A percentile compares a stretch with the other conserved stretches of the same genome.
Evolutionary conservation across 1,140 invertebrate genomes (phyloP).

Genomic region (Anagrus nilaparvatae): DNA sequence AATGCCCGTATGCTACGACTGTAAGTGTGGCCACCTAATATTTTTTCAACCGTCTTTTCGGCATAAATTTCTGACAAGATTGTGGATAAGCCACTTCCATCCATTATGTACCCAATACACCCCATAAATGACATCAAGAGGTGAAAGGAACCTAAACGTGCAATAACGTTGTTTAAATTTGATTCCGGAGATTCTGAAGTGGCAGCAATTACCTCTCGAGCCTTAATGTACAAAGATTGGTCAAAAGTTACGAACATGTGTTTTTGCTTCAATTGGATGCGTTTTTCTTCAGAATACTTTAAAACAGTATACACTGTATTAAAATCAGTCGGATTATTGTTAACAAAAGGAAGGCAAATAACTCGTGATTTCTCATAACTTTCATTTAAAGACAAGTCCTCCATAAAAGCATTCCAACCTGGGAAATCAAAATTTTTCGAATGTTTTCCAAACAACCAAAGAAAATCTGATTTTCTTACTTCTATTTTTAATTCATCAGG

Average conservation of each 20-base stretch:
- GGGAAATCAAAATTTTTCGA: no score
- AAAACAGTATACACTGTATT: slow-evolving; percentile 17
- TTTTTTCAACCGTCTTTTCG: slow-evolving; percentile 24
- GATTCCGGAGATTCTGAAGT: slow-evolving; percentile 15
- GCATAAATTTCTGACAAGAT: slow-evolving; percentile 24
- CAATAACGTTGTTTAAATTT: slow-evolving; percentile 15
- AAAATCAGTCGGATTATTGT: slow-evolving; percentile 13
- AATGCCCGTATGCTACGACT: slow-evolving; percentile 26
- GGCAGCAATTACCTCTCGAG: slow-evolving; percentile 17
- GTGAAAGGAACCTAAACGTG: slow-evolving; percentile 24
- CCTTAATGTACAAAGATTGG: slow-evolving; percentile 19
- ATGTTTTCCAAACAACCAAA: no score
- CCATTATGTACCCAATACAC: slow-evolving; percentile 24
- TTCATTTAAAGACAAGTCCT: slow-evolving; percentile 16
- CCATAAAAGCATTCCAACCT: slow-evolving; percentile 26
- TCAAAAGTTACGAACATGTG: slow-evolving; percentile 28
- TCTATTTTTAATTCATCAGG: no score
- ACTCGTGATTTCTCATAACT: slow-evolving; percentile 13
- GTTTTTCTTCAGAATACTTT: slow-evolving; percentile 8
- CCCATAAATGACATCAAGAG: slow-evolving; percentile 22
- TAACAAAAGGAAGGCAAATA: slow-evolving; percentile 17
- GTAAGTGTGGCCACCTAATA: slow-evolving; percentile 29
- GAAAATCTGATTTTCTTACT: no score
- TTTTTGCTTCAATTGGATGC: slow-evolving; percentile 15
- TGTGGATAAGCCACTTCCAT: slow-evolving; percentile 33